Conservation (phyloP, 2,888 invertebrate species). For the Meloe dianella region DNA sequence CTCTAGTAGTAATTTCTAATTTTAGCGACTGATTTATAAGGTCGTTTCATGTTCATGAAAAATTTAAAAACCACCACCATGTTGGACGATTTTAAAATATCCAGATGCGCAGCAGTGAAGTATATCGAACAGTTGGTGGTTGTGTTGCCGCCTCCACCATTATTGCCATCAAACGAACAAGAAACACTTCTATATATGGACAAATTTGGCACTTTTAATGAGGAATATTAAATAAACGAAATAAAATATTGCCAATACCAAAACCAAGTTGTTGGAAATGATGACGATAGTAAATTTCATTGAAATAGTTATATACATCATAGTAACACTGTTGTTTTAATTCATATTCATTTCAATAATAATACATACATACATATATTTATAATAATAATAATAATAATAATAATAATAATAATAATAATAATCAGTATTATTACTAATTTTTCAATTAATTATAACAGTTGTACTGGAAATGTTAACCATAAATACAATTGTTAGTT, state of each 20-base stretch:
- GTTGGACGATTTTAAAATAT: conserved; percentile 41
- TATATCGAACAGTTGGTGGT: background rate
- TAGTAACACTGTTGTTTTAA: conserved; percentile 3
- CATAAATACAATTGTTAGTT: background rate
- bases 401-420: no score
- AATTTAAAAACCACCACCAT: conserved; percentile 49
- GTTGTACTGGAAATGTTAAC: background rate
- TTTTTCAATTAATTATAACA: background rate
- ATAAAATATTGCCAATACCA: no score
- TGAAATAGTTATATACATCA: no score
- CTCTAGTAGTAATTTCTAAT: conserved; percentile 49
- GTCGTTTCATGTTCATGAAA: conserved; percentile 47
- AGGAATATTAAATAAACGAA: no score
- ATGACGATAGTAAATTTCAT: no score
- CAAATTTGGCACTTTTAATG: no score
- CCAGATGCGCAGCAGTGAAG: conserved; percentile 36
- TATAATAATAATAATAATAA: no score
- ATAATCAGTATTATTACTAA: no score
- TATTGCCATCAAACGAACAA: background rate
- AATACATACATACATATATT: no score
- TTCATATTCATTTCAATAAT: background rate
- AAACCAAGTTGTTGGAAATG: no score
- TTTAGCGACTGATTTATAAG: conserved; percentile 48
- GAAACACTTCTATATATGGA: background rate
- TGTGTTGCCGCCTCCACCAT: background rate